Conservation (phyloP, 2,113 vertebrate genomes). For the Pica pica region DNA sequence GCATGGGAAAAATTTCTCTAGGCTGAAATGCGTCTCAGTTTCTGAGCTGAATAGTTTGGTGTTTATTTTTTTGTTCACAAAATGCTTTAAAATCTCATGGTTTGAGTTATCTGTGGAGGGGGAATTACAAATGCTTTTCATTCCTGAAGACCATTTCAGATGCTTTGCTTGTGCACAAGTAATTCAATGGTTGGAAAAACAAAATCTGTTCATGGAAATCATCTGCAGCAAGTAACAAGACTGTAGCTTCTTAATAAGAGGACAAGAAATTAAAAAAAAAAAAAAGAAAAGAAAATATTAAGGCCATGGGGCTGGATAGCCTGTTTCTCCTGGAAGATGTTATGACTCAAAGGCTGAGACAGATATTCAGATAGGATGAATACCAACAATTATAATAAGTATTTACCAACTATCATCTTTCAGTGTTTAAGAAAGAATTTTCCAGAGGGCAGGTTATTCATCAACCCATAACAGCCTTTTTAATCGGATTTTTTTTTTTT, state of each 20-base stretch:
- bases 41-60: not conserved
- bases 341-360: not conserved
- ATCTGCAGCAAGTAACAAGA: not conserved
- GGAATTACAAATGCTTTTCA: not conserved
- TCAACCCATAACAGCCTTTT: not conserved
- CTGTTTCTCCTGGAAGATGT: not conserved
- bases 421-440: not conserved
- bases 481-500: not conserved
- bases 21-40: not conserved
- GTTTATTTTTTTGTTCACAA: not conserved
- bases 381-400: not conserved
- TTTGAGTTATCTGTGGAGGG: not conserved
- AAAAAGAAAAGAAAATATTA: not conserved
- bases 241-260: not conserved
- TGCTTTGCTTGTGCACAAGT: not conserved
- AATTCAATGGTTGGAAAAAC: not conserved
- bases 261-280: not conserved
- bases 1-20: not conserved
- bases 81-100: not conserved
- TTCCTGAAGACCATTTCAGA: slow-evolving; percentile 8
- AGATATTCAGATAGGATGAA: not conserved
- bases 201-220: not conserved
- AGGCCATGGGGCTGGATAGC: not conserved
- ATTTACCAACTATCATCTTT: not conserved
- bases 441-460: not conserved